These are phyloP conservation scores for Thryonomys swinderianus DNA, from an alignment of 2,113 vertebrate genomes.

Conservation along the genomic window DNA sequence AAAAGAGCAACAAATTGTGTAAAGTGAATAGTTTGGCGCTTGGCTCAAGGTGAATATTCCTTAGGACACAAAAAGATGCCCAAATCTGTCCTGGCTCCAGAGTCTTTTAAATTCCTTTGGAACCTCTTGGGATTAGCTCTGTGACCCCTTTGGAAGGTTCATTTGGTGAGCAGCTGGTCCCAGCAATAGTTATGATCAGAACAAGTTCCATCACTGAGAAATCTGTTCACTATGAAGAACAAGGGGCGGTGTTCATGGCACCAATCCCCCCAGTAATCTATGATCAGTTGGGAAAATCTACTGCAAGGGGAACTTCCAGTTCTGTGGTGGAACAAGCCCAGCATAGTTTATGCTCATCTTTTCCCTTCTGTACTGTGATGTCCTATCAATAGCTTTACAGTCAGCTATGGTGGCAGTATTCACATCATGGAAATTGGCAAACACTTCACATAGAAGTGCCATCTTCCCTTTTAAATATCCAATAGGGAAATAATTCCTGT, in stretches of 20 bases:
- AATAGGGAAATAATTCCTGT: neutral
- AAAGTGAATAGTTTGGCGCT: rapidly evolving
- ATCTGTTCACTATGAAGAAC: neutral
- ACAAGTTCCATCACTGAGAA: neutral
- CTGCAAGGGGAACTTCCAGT: neutral
- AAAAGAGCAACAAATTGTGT: rapidly evolving
- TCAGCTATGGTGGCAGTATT: neutral
- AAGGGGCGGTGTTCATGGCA: rapidly evolving
- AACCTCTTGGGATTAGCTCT: neutral
- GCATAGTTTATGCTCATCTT: neutral
- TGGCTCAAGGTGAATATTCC: neutral
- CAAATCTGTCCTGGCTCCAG: neutral
- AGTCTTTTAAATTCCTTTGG: no score
- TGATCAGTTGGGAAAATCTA: neutral
- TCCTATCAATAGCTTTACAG: rapidly evolving
- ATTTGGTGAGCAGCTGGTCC: rapidly evolving
- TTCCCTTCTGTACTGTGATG: neutral
- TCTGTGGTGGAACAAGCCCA: neutral
- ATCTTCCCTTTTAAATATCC: neutral
- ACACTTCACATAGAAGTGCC: no score
- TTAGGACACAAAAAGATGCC: neutral
- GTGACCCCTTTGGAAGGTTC: neutral
- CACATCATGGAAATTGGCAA: neutral
- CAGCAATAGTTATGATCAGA: neutral
- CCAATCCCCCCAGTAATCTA: neutral